Percentiles rank a stretch among this genome's conserved stretches.
Evolutionary conservation across 2,797 vertebrate genomes (phyloP).

Genomic region (Sebastes minor): DNA sequence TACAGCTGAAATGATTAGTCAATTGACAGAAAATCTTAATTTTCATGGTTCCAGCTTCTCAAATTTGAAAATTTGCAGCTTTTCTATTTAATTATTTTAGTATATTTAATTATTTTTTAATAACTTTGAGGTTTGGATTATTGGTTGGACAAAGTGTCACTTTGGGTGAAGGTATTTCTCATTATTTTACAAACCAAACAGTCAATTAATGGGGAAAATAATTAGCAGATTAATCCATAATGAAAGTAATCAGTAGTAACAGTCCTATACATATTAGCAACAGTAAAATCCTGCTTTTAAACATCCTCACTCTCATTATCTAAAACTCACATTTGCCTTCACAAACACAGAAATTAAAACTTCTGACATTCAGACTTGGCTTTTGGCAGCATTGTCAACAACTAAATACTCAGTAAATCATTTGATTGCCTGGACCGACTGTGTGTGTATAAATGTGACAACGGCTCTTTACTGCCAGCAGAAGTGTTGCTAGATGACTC

Average conservation of each 20-base stretch:
- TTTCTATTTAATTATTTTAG: background rate
- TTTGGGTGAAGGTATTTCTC: too few relatives aligned
- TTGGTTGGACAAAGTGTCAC: background rate
- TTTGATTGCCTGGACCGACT: background rate
- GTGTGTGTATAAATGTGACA: background rate
- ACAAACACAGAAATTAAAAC: background rate
- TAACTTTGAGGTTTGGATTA: too few relatives aligned
- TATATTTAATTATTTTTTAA: background rate
- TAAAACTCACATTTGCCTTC: background rate
- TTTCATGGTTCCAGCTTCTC: background rate
- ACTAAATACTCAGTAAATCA: conserved; percentile 11
- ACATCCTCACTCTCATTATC: background rate
- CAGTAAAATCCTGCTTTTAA: too few relatives aligned
- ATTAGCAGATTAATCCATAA: too few relatives aligned
- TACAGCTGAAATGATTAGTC: background rate
- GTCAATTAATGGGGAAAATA: too few relatives aligned
- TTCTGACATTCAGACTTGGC: background rate
- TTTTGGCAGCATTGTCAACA: conserved; percentile 12
- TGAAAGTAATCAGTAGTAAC: too few relatives aligned
- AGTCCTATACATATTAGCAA: too few relatives aligned
- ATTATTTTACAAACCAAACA: too few relatives aligned
- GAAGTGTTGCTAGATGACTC: conserved; percentile 30
- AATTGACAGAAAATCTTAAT: too few relatives aligned
- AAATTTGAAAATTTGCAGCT: background rate
- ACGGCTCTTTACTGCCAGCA: conserved; percentile 9